Percentiles rank a stretch among this genome's conserved stretches.
phyloP scores from a whole-genome alignment of 1,140 invertebrate genomes.

The Drosophila watanabei region DNA sequence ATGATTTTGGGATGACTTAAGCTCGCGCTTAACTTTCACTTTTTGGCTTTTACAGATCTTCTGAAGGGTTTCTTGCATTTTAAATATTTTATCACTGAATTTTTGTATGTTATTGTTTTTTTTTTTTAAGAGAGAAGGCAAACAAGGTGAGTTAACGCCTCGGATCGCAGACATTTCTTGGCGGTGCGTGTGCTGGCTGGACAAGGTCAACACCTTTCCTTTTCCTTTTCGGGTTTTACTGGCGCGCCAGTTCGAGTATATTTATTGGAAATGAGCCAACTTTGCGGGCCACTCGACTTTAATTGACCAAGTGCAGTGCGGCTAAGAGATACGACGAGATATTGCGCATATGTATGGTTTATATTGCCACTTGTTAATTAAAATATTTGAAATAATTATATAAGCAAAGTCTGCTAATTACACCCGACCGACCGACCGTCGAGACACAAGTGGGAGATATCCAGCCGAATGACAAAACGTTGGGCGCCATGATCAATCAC shows the following conservation, averaged over 20 bases:
- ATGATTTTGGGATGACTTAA: slow-evolving; percentile 36
- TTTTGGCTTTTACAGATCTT: slow-evolving; percentile 52
- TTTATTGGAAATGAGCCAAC: slow-evolving; percentile 35
- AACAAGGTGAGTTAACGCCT: slow-evolving; percentile 56
- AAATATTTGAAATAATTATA: slow-evolving; percentile 76
- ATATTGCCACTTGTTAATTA: slow-evolving; percentile 72
- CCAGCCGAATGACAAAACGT: slow-evolving; percentile 38
- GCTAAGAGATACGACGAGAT: slow-evolving; percentile 32
- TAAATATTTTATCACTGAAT: slow-evolving; percentile 21
- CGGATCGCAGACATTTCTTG: slow-evolving; percentile 52
- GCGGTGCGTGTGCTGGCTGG: slow-evolving; percentile 57
- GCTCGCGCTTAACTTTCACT: slow-evolving; percentile 54
- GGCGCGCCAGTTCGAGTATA: slow-evolving; percentile 21
- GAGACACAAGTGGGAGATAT: slow-evolving; percentile 15
- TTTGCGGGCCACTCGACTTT: slow-evolving; percentile 40
- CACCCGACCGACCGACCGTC: not conserved
- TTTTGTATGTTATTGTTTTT: not conserved
- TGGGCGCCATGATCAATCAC: slow-evolving; percentile 48
- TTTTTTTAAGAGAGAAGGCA: slow-evolving; percentile 43
- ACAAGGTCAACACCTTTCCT: slow-evolving; percentile 85
- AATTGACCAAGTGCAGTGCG: slow-evolving; percentile 68
- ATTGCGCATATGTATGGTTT: slow-evolving; percentile 72
- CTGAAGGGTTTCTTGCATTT: slow-evolving; percentile 58
- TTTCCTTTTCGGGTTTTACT: slow-evolving; percentile 49
- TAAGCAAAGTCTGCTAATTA: slow-evolving; percentile 58